A percentile compares a stretch with the other conserved stretches of the same genome.
Evolutionary conservation across 2,888 invertebrate genomes (phyloP).

Genomic region (Cordilura impudica): DNA sequence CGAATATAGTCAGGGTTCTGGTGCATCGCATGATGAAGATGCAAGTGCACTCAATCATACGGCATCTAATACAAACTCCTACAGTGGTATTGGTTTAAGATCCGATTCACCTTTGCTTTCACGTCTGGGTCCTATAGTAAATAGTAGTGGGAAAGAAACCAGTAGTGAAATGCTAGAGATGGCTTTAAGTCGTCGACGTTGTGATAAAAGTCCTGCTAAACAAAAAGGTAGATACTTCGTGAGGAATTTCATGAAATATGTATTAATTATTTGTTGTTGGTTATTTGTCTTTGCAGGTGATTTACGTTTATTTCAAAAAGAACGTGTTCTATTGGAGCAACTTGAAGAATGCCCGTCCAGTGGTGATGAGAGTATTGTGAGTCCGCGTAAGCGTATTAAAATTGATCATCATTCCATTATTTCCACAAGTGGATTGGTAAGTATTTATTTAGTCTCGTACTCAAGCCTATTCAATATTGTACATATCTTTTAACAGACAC

Average conservation of each 20-base stretch:
- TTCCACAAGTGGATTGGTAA: slow-evolving; percentile 73
- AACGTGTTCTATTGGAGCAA: slow-evolving; percentile 84
- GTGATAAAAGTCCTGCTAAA: slow-evolving; percentile 77
- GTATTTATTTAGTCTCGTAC: slow-evolving; percentile 59
- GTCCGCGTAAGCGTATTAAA: slow-evolving; percentile 83
- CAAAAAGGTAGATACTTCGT: slow-evolving; percentile 67
- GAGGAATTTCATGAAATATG: not conserved
- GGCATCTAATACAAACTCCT: slow-evolving; percentile 66
- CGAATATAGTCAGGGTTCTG: slow-evolving; percentile 86
- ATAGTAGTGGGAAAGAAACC: slow-evolving; percentile 77
- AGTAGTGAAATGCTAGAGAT: slow-evolving; percentile 65
- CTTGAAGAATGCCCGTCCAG: slow-evolving; percentile 85
- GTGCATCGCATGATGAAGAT: slow-evolving; percentile 83
- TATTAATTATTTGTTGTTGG: too few relatives aligned
- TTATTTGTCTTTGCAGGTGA: slow-evolving; percentile 79
- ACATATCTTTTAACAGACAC: slow-evolving; percentile 63
- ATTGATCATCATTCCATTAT: slow-evolving; percentile 79
- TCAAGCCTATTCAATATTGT: too few relatives aligned
- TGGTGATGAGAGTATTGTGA: slow-evolving; percentile 82
- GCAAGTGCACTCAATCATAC: slow-evolving; percentile 57
- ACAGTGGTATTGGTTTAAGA: slow-evolving; percentile 78
- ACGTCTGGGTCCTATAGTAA: slow-evolving; percentile 73
- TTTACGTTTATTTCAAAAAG: slow-evolving; percentile 84
- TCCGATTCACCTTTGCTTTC: slow-evolving; percentile 74
- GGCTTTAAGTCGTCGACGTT: slow-evolving; percentile 73